Base-by-base conservation (phyloP, 2,888 invertebrate genomes). In the Venusia cambrica region DNA sequence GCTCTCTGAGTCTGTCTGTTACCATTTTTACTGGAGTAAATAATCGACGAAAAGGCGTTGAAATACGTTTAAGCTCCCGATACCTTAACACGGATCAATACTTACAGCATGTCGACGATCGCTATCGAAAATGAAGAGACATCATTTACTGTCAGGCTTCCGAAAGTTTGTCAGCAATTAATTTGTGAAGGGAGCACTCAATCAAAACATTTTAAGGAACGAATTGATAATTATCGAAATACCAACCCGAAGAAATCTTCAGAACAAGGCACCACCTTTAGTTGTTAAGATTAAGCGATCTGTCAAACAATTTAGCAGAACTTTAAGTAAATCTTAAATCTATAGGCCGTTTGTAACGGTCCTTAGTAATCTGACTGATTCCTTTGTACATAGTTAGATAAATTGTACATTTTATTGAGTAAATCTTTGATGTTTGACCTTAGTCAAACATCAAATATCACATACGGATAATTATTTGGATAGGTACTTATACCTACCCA, bases 201-300 rank as follows among this genome's bases (percentile, higher is more conserved):
- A 49, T 55, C 48, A 59, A 52, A 47, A 48, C 46, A 20, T 37
- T 50, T 38, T 20, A 48, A 42, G 28, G 12, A 33, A 31, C 38
- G 42, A 51, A 57, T 55, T 50, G 47, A 46, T 48, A 41, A 48
- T 37, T 21, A 26, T 32, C 36, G 33, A 48, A 40, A 39, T 15
- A 24, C 40, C 43, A 41, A 27, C 20, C 20, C 45, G 56, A 60
- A 24, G 30, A 43, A 51, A 57, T 51, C 48, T 44, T 47, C 31
- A 28, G 32, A 9, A 27, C 32, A 13, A 32, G 38, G 38, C 26
- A 28, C 26, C 27, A 31, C 45, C 33, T 12, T 24, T 40, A 30
- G 24, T 32, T 13, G 28, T 19, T 38, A 29, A 34, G 21, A 31
- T 27, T 26, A 28, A 16, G 6, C 24, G 38, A 45, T 37, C 11